phyloP scores from a whole-genome alignment of 2,113 vertebrate genomes.

The Echinops telfairi region DNA sequence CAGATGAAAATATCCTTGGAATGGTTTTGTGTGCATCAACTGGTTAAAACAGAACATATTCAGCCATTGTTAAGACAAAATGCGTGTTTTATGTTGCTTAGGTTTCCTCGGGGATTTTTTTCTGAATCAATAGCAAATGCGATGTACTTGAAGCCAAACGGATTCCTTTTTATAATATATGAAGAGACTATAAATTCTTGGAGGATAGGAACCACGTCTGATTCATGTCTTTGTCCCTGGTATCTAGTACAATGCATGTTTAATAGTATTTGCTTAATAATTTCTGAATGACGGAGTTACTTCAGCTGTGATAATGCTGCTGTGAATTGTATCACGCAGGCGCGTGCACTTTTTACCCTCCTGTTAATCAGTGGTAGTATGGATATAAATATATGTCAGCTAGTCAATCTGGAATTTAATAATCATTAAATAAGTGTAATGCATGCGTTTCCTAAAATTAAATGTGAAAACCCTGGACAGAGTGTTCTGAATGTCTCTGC shows the following conservation, averaged over 20 bases:
- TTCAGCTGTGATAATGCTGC: background rate
- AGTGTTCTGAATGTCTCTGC: background rate
- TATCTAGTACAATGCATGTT: background rate
- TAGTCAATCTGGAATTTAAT: background rate
- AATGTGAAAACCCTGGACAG: background rate
- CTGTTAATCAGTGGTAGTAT: background rate
- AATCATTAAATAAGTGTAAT: background rate
- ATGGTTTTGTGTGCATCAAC: background rate
- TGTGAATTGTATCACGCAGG: background rate
- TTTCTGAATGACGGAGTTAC: background rate
- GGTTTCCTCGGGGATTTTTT: slow-evolving; percentile 9
- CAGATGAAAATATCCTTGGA: background rate
- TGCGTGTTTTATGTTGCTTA: background rate
- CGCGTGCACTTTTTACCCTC: background rate
- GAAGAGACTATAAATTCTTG: background rate
- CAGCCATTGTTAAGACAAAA: background rate
- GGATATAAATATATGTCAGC: background rate
- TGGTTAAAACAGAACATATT: background rate
- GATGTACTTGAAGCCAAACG: background rate
- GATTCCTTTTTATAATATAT: background rate
- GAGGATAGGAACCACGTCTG: background rate
- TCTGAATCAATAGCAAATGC: background rate
- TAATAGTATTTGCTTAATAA: background rate
- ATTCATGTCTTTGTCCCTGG: background rate
- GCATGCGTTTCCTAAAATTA: background rate